phyloP scores from a whole-genome alignment of 1,140 invertebrate genomes.

The Zaprionus davidi region DNA sequence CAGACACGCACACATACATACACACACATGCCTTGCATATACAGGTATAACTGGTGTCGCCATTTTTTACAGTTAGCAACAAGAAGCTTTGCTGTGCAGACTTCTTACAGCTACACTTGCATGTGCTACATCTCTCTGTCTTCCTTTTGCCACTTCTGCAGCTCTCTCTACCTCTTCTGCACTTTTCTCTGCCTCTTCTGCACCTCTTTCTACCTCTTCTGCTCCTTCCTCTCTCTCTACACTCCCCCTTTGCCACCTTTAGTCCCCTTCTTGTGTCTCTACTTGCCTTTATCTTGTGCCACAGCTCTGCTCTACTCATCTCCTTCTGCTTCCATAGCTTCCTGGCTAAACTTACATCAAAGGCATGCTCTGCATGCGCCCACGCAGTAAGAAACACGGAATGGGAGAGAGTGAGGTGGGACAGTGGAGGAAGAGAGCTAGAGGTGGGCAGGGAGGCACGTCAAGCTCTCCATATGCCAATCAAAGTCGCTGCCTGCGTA shows the following conservation, averaged over 20 bases:
- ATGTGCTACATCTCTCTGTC: not conserved
- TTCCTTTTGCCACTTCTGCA: not conserved
- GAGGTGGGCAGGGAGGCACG: not conserved
- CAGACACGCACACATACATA: slow-evolving; percentile 5
- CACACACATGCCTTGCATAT: slow-evolving; percentile 4
- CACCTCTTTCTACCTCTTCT: no score
- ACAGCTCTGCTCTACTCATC: no score
- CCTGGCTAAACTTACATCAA: slow-evolving; percentile 46
- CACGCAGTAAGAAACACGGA: slow-evolving; percentile 27
- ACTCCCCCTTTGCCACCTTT: no score
- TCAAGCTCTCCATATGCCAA: slow-evolving; percentile 52
- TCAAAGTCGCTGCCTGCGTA: slow-evolving; percentile 31
- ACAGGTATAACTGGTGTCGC: slow-evolving; percentile 38
- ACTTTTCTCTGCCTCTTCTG: no score
- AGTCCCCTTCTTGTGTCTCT: no score
- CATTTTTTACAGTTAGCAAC: slow-evolving; percentile 3
- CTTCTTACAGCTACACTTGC: not conserved
- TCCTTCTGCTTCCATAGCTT: not conserved
- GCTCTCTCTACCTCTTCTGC: no score
- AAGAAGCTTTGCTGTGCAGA: slow-evolving; percentile 1
- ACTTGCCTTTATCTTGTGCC: no score
- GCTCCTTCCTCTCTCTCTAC: no score
- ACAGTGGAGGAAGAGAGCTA: not conserved
- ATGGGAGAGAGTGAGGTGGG: not conserved
- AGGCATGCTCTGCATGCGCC: slow-evolving; percentile 39